These are phyloP conservation scores for Ophonus ardosiacus DNA, from an alignment of 2,888 invertebrate species.

Conservation along the genomic window DNA sequence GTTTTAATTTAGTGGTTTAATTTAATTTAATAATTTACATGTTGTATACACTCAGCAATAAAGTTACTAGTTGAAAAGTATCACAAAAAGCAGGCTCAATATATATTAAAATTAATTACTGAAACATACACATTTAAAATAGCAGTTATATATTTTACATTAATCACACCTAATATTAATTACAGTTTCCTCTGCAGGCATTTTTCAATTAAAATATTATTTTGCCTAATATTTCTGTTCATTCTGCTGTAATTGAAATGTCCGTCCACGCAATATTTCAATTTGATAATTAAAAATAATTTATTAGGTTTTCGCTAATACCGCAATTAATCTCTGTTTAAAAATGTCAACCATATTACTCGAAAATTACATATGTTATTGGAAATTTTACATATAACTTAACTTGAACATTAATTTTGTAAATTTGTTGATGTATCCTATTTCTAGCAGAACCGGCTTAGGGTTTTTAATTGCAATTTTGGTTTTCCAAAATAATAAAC, in stretches of 20 bases:
- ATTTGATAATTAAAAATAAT: not conserved
- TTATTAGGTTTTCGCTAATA: not conserved
- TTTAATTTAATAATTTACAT: too few species aligned
- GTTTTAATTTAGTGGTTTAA: too few species aligned
- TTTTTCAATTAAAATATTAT: not conserved
- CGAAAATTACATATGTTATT: constrained; percentile 6
- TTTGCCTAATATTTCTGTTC: too few species aligned
- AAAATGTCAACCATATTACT: constrained; percentile 27
- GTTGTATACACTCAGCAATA: too few species aligned
- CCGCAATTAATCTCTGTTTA: not conserved
- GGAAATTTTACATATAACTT: not conserved
- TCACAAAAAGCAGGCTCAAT: too few species aligned
- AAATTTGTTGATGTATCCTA: constrained; percentile 3
- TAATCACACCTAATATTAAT: too few species aligned
- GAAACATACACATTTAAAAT: too few species aligned
- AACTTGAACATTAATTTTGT: constrained; percentile 1
- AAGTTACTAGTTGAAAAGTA: too few species aligned
- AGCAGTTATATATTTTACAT: too few species aligned
- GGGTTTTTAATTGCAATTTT: too few species aligned
- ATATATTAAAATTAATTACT: too few species aligned
- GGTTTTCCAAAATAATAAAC: too few species aligned
- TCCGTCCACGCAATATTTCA: not conserved
- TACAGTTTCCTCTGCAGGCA: not conserved
- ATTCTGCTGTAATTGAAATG: not conserved
- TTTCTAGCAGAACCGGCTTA: not conserved